These are phyloP conservation scores for Leptinotarsa haldemani DNA, from an alignment of 2,888 invertebrate genomes.

Conservation along the genomic window DNA sequence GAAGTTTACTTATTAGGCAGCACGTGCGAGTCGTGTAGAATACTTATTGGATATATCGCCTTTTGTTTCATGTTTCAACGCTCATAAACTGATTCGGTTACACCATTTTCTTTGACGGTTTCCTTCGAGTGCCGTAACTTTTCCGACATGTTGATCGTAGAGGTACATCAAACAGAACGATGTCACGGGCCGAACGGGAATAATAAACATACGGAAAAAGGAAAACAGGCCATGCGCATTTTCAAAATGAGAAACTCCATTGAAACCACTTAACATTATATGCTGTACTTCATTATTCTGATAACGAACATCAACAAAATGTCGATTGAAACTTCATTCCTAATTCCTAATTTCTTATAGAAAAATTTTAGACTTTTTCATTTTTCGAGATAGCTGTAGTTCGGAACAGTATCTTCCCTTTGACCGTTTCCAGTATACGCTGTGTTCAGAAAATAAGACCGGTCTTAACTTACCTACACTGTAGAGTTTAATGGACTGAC, in stretches of 20 bases:
- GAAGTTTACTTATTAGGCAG: slow-evolving; percentile 50
- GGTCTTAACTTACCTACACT: too few species aligned
- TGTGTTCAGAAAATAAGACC: too few species aligned
- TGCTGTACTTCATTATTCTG: too few species aligned
- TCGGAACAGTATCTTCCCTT: too few species aligned
- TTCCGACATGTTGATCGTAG: not conserved
- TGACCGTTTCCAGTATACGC: too few species aligned
- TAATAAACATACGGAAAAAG: not conserved
- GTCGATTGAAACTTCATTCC: too few species aligned
- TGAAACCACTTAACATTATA: too few species aligned
- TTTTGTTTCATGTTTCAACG: slow-evolving; percentile 24
- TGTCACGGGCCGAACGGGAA: not conserved
- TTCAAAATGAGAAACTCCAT: not conserved
- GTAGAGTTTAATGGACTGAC: too few species aligned
- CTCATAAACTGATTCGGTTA: slow-evolving; percentile 26
- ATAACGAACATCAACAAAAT: too few species aligned
- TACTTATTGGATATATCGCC: slow-evolving; percentile 35
- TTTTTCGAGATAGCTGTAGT: too few species aligned
- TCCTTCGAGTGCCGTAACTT: slow-evolving; percentile 6
- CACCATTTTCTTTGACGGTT: slow-evolving; percentile 18
- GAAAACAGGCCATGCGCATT: not conserved
- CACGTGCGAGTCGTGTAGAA: slow-evolving; percentile 41
- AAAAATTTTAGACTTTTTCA: too few species aligned
- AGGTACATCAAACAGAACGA: slow-evolving; percentile 6
- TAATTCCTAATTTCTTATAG: too few species aligned